A percentile compares a stretch with the other conserved stretches of the same genome.
phyloP scores from a whole-genome alignment of 1,140 invertebrate species.

The Musca vetustissima region DNA sequence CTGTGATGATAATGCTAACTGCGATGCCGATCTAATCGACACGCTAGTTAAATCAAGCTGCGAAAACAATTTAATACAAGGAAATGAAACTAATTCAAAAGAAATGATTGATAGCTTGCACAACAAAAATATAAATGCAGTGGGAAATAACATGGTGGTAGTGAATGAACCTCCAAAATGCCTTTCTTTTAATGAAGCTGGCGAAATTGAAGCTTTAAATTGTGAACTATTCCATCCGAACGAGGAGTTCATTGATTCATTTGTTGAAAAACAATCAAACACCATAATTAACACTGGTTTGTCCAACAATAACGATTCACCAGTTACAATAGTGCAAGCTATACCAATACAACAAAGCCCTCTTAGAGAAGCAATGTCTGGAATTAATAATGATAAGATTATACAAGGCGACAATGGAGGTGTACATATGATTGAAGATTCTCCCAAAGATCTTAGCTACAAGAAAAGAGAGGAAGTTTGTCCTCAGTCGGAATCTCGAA shows the following conservation, averaged over 20 bases:
- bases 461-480: constrained; percentile 56
- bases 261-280: constrained; percentile 39
- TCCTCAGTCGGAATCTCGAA: constrained; percentile 49
- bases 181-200: constrained; percentile 53
- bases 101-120: constrained; percentile 26
- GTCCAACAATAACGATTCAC: background rate
- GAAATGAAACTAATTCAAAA: constrained; percentile 18
- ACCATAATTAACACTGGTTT: background rate
- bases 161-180: constrained; percentile 53
- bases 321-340: background rate
- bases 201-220: constrained; percentile 52
- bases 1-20: constrained; percentile 59
- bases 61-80: constrained; percentile 53
- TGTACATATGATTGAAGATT: constrained; percentile 54
- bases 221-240: constrained; percentile 44
- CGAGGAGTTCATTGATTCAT: constrained; percentile 38
- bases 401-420: background rate
- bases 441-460: constrained; percentile 62
- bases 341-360: background rate
- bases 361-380: too few species aligned
- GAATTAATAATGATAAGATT: background rate
- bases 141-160: constrained; percentile 30
- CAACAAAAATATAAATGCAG: constrained; percentile 13
- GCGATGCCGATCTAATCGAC: constrained; percentile 58
- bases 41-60: constrained; percentile 63